Base-by-base conservation (phyloP, 2,797 vertebrate species). In the Sarcophilus harrisii region DNA sequence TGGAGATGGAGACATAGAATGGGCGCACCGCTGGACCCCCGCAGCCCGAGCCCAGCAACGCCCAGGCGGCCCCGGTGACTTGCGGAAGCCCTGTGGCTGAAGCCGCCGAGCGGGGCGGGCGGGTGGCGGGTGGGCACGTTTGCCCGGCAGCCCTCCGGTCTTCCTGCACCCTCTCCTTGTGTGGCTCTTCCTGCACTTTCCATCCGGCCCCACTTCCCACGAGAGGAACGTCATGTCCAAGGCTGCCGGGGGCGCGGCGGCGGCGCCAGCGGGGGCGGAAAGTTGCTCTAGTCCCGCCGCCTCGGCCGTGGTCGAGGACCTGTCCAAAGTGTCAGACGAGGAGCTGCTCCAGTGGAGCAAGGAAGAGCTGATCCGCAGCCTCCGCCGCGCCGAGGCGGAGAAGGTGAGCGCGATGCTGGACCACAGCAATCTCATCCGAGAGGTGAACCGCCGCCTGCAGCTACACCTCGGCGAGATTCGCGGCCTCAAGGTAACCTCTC, bases 361-460 rank as follows among this genome's bases (percentile, higher is more conserved):
- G 97, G 99, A 99, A 95, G 99, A 99, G 98, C 99, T 99, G 98
- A 98, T 99, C 96, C 99, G 99, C 96, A 98, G 99, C 98, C 98
- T 99, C 97, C 99, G 99, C 96, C 99, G 99, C 96, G 98, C 99
- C 4, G 99, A 99, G 98, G 99, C 99, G 60, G 99, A 99, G 97
- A 99, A 99, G 98, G 99, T 99, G 99, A 99, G 99, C 98, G 99
- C 99, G 96, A 99, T 99, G 98, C 98, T 99, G 98, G 99, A 99
- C 98, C 99, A 99, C 98, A 99, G 99, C 97, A 99, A 99, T 98
- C 99, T 99, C 97, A 99, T 99, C 99, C 99, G 99, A 73, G 99
- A 99, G 98, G 99, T 99, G 97, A 99, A 99, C 98, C 99, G 99
- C 94, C 99, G 99, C 90, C 99, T 99, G 60, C 99, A 99, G 99